Conservation (phyloP, 2,113 vertebrate species). For the Nothocercus nigrocapillus region DNA sequence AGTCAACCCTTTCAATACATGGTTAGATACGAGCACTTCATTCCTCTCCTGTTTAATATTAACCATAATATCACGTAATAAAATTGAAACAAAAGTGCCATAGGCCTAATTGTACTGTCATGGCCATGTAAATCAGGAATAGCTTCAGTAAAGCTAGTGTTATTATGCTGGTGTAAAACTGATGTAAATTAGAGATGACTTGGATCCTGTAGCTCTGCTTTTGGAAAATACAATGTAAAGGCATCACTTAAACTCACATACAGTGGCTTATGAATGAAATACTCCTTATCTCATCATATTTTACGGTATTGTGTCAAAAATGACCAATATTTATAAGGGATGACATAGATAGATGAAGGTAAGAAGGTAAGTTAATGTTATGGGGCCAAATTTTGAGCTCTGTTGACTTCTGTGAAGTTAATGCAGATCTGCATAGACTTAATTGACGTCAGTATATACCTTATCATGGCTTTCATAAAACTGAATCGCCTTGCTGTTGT, state of each 20-base stretch:
- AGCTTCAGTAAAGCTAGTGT: conserved; percentile 41
- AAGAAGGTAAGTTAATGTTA: conserved; percentile 11
- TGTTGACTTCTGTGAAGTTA: background rate
- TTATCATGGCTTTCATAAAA: background rate
- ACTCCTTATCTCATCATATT: conserved; percentile 10
- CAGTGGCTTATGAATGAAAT: conserved; percentile 6
- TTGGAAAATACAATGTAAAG: conserved; percentile 14
- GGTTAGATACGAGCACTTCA: conserved; percentile 7
- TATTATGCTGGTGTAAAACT: conserved; percentile 59
- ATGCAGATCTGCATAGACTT: background rate
- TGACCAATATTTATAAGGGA: background rate
- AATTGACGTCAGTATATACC: background rate
- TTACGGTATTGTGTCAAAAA: conserved; percentile 18
- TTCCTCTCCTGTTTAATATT: conserved; percentile 58
- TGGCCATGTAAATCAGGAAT: conserved; percentile 66
- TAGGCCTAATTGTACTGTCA: conserved; percentile 70
- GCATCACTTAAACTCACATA: background rate
- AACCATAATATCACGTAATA: conserved; percentile 60
- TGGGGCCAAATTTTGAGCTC: background rate
- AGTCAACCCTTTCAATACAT: conserved; percentile 13
- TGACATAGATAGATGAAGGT: background rate
- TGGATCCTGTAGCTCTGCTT: conserved; percentile 31
- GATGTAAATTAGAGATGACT: conserved; percentile 55
- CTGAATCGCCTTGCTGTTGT: background rate
- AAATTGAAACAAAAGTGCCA: conserved; percentile 68